Evolutionary conservation across 2,797 vertebrate species (phyloP), one percentile per base, ranked within the genome.

Genomic region (Cirrhinus molitorella): DNA sequence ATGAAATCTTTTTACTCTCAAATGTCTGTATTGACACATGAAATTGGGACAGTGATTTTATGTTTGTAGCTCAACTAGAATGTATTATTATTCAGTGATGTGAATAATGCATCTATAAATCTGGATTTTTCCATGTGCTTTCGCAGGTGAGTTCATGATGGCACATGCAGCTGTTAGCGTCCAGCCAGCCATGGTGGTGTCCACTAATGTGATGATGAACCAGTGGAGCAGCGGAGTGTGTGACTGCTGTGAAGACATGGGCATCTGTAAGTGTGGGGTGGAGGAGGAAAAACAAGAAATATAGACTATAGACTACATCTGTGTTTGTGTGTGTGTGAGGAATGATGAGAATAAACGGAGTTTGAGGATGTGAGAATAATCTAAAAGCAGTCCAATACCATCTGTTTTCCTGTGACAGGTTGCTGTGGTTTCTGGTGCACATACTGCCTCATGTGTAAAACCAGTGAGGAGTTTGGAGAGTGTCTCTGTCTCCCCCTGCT

Each of bases 401-500:
- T 13, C 79, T 55, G 55, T 72, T 59, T 53, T 66, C 7, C 12
- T 23, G 51, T 45, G 25, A 2, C 81, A 93, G 92, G 92, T 68
- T 93, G 92, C 81, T 89, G 85, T 77, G 91, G 91, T 1, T 85
- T 91, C 2, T 93, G 90, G 90, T 92, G 90, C 34, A 77, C 88
- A 10, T 89, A 74, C 0, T 92, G 91, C 66, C 71, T 92, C 70
- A 89, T 87, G 81, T 93, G 91, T 37, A 82, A 73, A 28, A 90
- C 90, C 43, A 83, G 71, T 13, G 79, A 90, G 49, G 88, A 91
- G 2, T 90, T 89, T 67, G 91, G 91, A 40, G 92, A 93, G 83
- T 89, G 91, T n/a, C 53, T 89, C 43, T 92, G 91, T 57, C 89
- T 93, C 84, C 91, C 91, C 34, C 81, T 93, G 79, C 45, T 92